Percentiles rank a stretch among this genome's conserved stretches.
phyloP scores from a whole-genome alignment of 2,797 vertebrate genomes.

The Toxotes lorentzi region DNA sequence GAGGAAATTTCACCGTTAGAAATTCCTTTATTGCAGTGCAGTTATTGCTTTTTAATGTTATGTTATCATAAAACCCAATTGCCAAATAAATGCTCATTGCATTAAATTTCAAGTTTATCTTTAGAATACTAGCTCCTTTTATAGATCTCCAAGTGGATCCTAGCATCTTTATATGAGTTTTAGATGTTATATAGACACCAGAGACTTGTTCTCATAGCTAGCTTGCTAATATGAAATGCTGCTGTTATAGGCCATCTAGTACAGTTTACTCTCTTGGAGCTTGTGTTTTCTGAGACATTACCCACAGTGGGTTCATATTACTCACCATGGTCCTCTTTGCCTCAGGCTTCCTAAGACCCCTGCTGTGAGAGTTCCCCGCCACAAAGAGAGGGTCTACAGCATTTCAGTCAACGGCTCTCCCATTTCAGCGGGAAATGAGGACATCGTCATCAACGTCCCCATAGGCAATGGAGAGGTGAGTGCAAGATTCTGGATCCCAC shows the following conservation, averaged over 20 bases:
- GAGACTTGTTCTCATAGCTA: background rate
- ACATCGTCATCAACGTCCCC: slow-evolving; percentile 85
- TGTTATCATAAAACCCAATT: background rate
- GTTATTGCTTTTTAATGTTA: background rate
- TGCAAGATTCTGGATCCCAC: background rate
- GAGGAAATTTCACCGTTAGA: background rate
- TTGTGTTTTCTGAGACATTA: background rate
- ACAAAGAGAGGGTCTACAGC: slow-evolving; percentile 87
- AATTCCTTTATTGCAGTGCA: background rate
- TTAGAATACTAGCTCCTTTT: background rate
- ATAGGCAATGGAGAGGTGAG: slow-evolving; percentile 87
- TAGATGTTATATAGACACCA: background rate
- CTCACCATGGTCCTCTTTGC: background rate
- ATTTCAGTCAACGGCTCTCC: slow-evolving; percentile 88
- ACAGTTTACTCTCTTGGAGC: background rate
- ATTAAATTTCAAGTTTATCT: background rate
- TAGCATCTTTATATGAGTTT: background rate
- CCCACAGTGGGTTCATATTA: background rate
- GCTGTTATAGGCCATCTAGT: background rate
- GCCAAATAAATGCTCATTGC: background rate
- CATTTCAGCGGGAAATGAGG: slow-evolving; percentile 72
- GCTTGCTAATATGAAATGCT: background rate
- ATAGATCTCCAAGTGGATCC: background rate
- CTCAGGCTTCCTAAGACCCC: slow-evolving; percentile 86
- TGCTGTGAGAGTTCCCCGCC: slow-evolving; percentile 80